phyloP scores from a whole-genome alignment of 2,797 vertebrate species.

The Peromyscus eremicus region DNA sequence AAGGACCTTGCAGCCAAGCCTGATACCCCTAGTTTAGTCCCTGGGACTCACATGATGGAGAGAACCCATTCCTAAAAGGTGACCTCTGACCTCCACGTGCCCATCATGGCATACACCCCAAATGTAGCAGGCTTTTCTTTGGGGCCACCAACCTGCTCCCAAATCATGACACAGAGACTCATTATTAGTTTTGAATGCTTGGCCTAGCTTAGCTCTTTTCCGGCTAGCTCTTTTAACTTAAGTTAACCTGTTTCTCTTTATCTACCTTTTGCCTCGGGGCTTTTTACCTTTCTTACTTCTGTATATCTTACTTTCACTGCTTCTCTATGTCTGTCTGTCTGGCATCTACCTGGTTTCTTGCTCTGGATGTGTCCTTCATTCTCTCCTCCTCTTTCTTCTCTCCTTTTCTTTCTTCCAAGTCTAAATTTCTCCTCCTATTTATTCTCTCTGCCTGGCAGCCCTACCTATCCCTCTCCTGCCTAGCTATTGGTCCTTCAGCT shows the following conservation, averaged over 20 bases:
- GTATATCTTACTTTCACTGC: neutral
- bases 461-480: neutral
- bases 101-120: neutral
- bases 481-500: neutral
- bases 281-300: neutral
- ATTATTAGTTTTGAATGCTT: neutral
- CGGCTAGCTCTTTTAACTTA: neutral
- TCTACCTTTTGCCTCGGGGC: neutral
- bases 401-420: neutral
- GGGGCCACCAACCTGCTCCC: neutral
- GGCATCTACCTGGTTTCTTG: neutral
- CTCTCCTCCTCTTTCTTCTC: neutral
- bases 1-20: neutral
- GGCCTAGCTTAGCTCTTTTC: neutral
- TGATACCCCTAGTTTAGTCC: neutral
- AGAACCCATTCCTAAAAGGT: neutral
- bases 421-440: neutral
- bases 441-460: neutral
- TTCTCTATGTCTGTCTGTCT: neutral
- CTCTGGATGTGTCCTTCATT: neutral
- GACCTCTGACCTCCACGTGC: neutral
- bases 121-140: neutral
- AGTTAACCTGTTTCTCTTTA: neutral
- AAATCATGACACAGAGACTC: neutral
- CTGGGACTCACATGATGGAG: neutral